These are phyloP conservation scores for Lucilia cuprina DNA, from an alignment of 1,140 invertebrate genomes.

Conservation along the genomic window DNA sequence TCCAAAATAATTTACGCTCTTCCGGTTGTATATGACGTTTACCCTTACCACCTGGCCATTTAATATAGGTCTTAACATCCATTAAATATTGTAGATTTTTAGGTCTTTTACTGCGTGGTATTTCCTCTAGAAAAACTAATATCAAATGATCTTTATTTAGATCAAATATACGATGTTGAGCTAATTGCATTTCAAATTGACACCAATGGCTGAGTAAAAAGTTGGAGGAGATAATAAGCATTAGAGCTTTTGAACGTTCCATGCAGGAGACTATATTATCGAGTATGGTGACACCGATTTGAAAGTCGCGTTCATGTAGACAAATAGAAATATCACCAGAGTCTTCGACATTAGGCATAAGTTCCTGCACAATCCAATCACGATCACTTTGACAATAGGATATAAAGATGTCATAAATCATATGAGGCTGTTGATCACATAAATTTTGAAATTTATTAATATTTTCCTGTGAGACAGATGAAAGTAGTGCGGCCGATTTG, in stretches of 20 bases:
- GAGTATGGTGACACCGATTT: slow-evolving; percentile 69
- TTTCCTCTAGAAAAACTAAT: slow-evolving; percentile 70
- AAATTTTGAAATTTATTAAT: slow-evolving; percentile 45
- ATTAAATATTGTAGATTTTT: slow-evolving; percentile 71
- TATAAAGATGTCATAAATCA: slow-evolving; percentile 69
- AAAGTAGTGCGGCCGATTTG: slow-evolving; percentile 64
- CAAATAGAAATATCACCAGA: slow-evolving; percentile 67
- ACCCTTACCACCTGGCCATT: slow-evolving; percentile 65
- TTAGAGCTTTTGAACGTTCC: slow-evolving; percentile 68
- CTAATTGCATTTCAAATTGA: slow-evolving; percentile 72
- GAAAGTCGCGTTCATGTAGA: slow-evolving; percentile 71
- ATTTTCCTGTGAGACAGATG: slow-evolving; percentile 46
- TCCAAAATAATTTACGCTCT: slow-evolving; percentile 61
- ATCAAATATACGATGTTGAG: slow-evolving; percentile 70
- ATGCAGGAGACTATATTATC: slow-evolving; percentile 73
- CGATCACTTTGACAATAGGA: slow-evolving; percentile 71
- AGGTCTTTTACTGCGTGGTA: slow-evolving; percentile 66
- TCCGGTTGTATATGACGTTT: slow-evolving; percentile 40
- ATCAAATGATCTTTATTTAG: slow-evolving; percentile 68
- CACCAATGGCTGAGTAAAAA: slow-evolving; percentile 72
- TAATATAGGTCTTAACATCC: slow-evolving; percentile 71
- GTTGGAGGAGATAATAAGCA: slow-evolving; percentile 68
- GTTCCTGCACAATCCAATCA: slow-evolving; percentile 67
- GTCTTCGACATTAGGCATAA: slow-evolving; percentile 68
- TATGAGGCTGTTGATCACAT: slow-evolving; percentile 43